Percentiles rank a stretch among this genome's conserved stretches.
phyloP scores from a whole-genome alignment of 2,113 vertebrate genomes.

The Urocolius indicus region DNA sequence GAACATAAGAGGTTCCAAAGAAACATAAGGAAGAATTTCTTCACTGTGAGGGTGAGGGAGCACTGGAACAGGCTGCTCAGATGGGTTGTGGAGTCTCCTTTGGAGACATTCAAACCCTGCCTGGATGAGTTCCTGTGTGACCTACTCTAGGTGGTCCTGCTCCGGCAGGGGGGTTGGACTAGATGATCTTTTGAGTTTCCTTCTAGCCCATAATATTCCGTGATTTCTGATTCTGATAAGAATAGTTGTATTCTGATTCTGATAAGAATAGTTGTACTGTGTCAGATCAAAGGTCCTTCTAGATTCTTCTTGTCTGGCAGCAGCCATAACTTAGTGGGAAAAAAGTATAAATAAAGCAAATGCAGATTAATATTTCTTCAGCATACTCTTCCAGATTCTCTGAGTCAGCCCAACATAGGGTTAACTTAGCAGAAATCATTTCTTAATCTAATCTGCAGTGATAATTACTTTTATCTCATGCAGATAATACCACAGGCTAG shows the following conservation, averaged over 20 bases:
- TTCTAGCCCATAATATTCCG: too few relatives aligned
- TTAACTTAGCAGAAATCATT: neutral
- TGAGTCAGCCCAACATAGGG: neutral
- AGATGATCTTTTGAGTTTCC: too few relatives aligned
- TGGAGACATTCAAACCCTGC: too few relatives aligned
- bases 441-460: neutral
- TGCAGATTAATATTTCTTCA: neutral
- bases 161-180: too few relatives aligned
- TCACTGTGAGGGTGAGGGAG: too few relatives aligned
- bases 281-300: neutral
- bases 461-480: neutral
- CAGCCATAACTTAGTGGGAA: neutral
- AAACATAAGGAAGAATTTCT: too few relatives aligned
- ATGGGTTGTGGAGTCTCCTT: too few relatives aligned
- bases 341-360: neutral
- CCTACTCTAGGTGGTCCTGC: too few relatives aligned
- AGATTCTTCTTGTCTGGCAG: neutral
- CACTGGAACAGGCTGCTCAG: too few relatives aligned
- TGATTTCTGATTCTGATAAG: neutral
- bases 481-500: neutral
- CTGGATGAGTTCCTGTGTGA: too few relatives aligned
- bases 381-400: neutral
- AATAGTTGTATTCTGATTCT: neutral
- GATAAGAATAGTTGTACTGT: neutral
- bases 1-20: too few relatives aligned